phyloP scores from a whole-genome alignment of 2,888 invertebrate genomes.

The Helleia helle region DNA sequence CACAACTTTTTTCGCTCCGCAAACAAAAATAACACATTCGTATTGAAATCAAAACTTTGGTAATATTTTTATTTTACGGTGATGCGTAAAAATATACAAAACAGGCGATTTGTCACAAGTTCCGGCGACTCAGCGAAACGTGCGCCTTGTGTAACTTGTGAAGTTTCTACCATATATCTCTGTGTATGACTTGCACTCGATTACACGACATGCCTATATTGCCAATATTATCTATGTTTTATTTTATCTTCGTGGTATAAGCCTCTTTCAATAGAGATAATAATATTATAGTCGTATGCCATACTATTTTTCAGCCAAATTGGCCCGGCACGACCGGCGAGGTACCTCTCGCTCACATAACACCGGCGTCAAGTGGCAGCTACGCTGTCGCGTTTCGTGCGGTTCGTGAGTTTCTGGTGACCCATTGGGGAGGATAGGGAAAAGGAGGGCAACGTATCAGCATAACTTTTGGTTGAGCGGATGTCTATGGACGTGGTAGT shows the following conservation, averaged over 20 bases:
- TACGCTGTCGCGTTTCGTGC: no score
- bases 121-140: neutral
- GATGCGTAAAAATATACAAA: neutral
- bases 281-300: no score
- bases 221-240: neutral
- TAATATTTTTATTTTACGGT: slow-evolving; percentile 8
- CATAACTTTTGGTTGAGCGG: no score
- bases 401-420: no score
- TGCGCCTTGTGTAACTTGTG: neutral
- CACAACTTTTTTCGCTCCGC: slow-evolving; percentile 1
- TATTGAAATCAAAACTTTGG: slow-evolving; percentile 6
- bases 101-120: neutral
- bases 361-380: no score
- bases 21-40: slow-evolving; percentile 10
- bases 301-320: no score
- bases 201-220: neutral
- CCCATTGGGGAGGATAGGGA: no score
- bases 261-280: neutral
- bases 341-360: no score
- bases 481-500: no score
- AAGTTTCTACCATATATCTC: neutral
- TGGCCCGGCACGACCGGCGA: no score
- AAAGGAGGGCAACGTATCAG: no score
- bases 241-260: no score
- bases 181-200: neutral